Base-by-base conservation (phyloP, 2,888 invertebrate genomes). In the Eustalomyia histrio region DNA sequence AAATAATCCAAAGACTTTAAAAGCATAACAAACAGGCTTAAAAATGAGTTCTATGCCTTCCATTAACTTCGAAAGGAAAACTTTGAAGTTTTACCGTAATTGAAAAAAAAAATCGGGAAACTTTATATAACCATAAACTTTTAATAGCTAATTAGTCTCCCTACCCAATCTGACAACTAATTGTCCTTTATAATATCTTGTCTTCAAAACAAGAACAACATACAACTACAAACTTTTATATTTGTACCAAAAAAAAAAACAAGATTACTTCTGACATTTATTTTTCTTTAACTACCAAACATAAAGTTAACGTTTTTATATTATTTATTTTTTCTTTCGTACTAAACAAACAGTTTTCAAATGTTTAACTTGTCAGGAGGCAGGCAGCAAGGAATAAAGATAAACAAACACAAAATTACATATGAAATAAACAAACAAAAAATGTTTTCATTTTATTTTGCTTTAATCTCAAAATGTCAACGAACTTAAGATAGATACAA, bases 101-200 rank as follows among this genome's bases (percentile, higher is more conserved):
- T 29, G 7, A 29, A 29, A 29, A 29, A 29, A 6, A 29, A 5
- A 4, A 1, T 4, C 4, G 29, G 29, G 7, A 29, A 29, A 7
- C 29, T 29, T 29, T 43, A 35, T 61, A 43, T 39, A n/a, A n/a
- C 21, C 18, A 29, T 16, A 33, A 52, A 64, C 64, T 64, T 64
- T 52, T 64, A 52, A 33, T 52, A 64, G 52, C 64, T 64, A 64
- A 52, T 64, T 64, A 64, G 18, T 17, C 64, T 18, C 35, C 0
- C 17, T 4, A n/a, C n/a, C 52, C 50, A 52, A 12, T 5, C 8
- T 29, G 7, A 33, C 9, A 7, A 29, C 14, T 29, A n/a, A 0
- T 55, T 55, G 12, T 55, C n/a, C 3, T 21, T n/a, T 29, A 9
- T 29, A 10, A 29, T 24, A 24, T 58, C 58, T n/a, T 33, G 1